phyloP scores from a whole-genome alignment of 2,797 vertebrate species.

The Siniperca undulata region DNA sequence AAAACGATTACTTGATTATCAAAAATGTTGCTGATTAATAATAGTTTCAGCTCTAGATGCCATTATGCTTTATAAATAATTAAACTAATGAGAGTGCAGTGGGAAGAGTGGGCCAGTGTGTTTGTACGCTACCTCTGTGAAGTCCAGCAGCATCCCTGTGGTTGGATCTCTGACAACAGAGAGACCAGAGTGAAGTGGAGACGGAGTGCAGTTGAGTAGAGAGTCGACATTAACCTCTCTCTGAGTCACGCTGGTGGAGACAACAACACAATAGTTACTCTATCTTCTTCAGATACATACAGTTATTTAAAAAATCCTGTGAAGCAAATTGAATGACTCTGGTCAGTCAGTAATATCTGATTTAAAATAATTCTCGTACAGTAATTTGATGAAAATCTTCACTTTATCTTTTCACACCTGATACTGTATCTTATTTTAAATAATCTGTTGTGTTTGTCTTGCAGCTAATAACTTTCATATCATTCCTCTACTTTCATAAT shows the following conservation, averaged over 20 bases:
- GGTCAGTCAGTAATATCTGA: background rate
- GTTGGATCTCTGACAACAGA: conserved; percentile 92
- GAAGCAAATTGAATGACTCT: background rate
- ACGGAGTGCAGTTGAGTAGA: conserved; percentile 81
- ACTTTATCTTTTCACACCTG: background rate
- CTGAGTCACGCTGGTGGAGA: conserved; percentile 81
- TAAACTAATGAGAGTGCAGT: background rate
- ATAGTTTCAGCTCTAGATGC: background rate
- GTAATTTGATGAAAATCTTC: background rate
- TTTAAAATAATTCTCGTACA: background rate
- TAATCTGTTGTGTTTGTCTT: background rate
- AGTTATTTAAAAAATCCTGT: background rate
- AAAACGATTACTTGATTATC: background rate
- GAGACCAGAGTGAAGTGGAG: conserved; percentile 89
- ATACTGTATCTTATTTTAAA: background rate
- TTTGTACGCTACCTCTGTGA: conserved; percentile 87
- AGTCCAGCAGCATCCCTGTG: conserved; percentile 91
- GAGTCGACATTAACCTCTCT: conserved; percentile 83
- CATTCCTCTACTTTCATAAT: background rate
- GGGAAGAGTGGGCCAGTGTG: rapidly evolving
- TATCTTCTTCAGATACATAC: background rate
- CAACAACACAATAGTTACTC: background rate
- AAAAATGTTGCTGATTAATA: background rate
- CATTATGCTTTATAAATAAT: background rate
- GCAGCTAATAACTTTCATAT: background rate